phyloP scores from a whole-genome alignment of 1,140 invertebrate genomes.

The Idris sp. region DNA sequence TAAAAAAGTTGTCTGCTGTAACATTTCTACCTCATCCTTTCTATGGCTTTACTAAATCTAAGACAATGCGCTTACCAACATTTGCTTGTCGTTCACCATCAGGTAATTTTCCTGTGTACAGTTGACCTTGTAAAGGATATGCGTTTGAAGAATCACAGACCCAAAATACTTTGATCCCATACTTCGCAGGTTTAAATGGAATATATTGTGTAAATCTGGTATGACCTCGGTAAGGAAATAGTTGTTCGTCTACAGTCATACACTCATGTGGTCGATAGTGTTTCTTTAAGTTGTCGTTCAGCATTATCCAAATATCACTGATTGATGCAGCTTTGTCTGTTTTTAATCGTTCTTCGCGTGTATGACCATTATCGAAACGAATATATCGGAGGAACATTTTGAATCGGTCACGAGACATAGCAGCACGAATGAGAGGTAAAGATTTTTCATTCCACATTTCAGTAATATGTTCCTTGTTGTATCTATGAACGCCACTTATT shows the following conservation, averaged over 20 bases:
- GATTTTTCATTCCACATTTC: constrained; percentile 23
- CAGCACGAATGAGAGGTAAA: constrained; percentile 16
- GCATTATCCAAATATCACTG: constrained; percentile 44
- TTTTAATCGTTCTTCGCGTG: constrained; percentile 6
- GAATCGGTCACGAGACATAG: constrained; percentile 15
- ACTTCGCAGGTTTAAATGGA: no score
- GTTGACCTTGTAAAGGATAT: no score
- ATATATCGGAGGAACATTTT: constrained; percentile 17
- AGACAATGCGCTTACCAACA: constrained; percentile 6
- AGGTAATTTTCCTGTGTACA: no score
- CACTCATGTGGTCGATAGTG: constrained; percentile 31
- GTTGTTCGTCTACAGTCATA: constrained; percentile 38
- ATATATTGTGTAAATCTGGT: no score
- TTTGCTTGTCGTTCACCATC: constrained; percentile 13
- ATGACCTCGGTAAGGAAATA: constrained; percentile 21
- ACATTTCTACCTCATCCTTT: constrained; percentile 22
- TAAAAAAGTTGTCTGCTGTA: constrained; percentile 17
- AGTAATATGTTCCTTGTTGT: constrained; percentile 12
- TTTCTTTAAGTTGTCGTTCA: constrained; percentile 38
- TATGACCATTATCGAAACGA: constrained; percentile 21
- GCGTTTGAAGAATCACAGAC: constrained; percentile 61
- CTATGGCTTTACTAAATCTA: constrained; percentile 7
- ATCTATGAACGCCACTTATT: constrained; percentile 11
- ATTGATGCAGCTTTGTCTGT: constrained; percentile 43
- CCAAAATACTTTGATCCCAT: constrained; percentile 70